phyloP scores from a whole-genome alignment of 2,113 vertebrate genomes.

The Scomber scombrus region DNA sequence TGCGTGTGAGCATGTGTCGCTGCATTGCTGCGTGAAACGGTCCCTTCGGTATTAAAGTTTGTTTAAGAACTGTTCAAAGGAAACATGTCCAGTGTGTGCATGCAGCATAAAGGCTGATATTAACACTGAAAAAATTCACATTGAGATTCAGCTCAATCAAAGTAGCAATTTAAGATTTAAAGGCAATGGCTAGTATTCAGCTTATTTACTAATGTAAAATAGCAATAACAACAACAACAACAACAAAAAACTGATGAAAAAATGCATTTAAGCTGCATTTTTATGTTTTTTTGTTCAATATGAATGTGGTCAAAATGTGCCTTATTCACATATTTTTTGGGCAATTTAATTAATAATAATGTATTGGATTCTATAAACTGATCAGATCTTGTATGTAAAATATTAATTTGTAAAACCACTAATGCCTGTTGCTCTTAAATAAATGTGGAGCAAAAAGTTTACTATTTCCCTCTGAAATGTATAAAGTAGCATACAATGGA shows the following conservation, averaged over 20 bases:
- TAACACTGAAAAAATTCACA: constrained; percentile 15
- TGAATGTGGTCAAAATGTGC: neutral
- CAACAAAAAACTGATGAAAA: neutral
- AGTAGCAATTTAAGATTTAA: neutral
- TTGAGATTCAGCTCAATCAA: neutral
- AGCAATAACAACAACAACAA: neutral
- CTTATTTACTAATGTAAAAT: neutral
- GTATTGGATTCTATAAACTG: neutral
- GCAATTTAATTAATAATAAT: neutral
- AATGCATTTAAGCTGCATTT: neutral
- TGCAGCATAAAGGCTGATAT: neutral
- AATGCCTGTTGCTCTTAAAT: no score
- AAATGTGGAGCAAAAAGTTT: no score
- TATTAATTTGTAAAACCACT: neutral
- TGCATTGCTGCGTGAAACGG: constrained; percentile 31
- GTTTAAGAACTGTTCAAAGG: constrained; percentile 9
- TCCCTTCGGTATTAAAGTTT: constrained; percentile 23
- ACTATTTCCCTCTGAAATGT: no score
- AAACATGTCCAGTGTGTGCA: constrained; percentile 9
- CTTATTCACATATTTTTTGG: neutral
- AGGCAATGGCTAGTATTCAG: neutral
- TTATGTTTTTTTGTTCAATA: neutral
- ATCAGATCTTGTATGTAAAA: neutral
- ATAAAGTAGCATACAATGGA: no score
- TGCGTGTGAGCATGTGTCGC: constrained; percentile 53